Conservation (phyloP, 2,113 vertebrate species). For the Jacana jacana region DNA sequence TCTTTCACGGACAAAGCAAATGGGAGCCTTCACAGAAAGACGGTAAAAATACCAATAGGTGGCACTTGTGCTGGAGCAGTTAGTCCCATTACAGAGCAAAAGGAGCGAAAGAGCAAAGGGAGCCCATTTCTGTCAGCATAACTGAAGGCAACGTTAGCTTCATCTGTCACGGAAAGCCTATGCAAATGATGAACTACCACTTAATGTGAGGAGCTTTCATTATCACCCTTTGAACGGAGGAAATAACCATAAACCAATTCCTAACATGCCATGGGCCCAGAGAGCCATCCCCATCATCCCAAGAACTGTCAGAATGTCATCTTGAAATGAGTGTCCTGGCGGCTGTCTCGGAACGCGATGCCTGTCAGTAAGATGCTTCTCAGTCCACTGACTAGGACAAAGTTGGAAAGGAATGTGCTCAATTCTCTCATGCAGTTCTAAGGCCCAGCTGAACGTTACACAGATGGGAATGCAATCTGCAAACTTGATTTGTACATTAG, state of each 20-base stretch:
- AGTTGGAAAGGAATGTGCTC: neutral
- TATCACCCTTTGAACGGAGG: neutral
- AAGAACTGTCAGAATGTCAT: neutral
- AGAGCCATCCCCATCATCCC: neutral
- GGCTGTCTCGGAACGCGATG: rapidly evolving
- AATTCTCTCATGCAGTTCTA: neutral
- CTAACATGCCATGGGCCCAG: neutral
- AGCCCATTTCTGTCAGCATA: neutral
- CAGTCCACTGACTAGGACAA: neutral
- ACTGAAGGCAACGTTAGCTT: neutral
- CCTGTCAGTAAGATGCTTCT: neutral
- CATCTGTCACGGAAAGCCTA: neutral
- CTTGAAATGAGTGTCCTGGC: rapidly evolving
- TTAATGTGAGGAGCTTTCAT: neutral
- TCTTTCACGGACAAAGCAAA: neutral
- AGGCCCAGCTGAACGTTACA: neutral
- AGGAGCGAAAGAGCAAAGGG: neutral
- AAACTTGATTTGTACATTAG: rapidly evolving
- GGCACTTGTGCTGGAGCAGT: neutral
- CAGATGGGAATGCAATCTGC: rapidly evolving
- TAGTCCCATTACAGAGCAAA: neutral
- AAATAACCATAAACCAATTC: neutral
- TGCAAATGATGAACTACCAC: neutral
- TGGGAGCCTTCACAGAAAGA: neutral
- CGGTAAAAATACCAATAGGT: rapidly evolving